Evolutionary conservation across 1,140 invertebrate genomes (phyloP), one percentile per base, ranked within the genome.

Genomic region (Leguminivora glycinivorella): DNA sequence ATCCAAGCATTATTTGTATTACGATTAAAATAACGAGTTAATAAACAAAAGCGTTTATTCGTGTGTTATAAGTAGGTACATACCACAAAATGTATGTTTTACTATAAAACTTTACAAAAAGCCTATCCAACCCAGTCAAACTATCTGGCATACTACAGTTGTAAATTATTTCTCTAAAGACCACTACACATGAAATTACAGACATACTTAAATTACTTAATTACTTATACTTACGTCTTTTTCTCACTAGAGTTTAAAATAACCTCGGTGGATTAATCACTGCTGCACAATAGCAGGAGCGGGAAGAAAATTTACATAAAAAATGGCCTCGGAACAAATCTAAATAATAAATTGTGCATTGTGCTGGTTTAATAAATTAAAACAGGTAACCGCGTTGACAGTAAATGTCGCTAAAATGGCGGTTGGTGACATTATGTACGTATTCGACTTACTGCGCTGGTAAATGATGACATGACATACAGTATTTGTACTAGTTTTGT

Each of bases 281-380:
- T 69, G 47, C 5, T 31, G 72, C 31, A 68, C 69, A 66, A 71
- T 72, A 74, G 70, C 70, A 71, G 38, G 31, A 68, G 72, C 73
- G 76, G 72, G 75, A 78, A 75, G 56, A 75, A 66, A 72, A 84
- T 88, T 89, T 86, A 80, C 85, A 88, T 88, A 83, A 86, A 88
- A 85, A 87, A 89, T 83, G 76, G 77, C 71, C 66, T 69, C 72
- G 69, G 70, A 78, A 76, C 78, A 78, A 84, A 87, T 88, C 82
- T 87, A 86, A 89, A 88, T 87, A 89, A 89, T 89, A 88, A 86
- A 89, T 85, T 85, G 83, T 83, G 80, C 78, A 26, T 26, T 26
- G 25, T n/a, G 56, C 9, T 9, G 47, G 43, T 22, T 52, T 22
- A 52, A 22, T 52, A 52, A 47, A 52, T 52, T 52, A 17, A 22